These are phyloP conservation scores for Bombus pyrosoma DNA, from an alignment of 1,140 invertebrate species.

Conservation along the genomic window DNA sequence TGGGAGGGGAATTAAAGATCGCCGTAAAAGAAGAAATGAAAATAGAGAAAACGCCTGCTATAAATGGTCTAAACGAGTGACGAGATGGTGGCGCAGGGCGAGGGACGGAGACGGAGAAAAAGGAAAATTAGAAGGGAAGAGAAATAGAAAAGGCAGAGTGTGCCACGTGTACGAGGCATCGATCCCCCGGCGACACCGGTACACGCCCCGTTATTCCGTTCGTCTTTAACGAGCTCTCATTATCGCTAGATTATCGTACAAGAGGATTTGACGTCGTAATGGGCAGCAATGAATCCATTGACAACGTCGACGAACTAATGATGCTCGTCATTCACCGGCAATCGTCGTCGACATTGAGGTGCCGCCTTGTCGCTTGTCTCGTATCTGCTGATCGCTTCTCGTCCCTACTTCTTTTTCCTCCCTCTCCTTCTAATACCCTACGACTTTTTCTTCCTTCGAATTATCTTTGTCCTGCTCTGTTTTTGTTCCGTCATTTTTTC, in stretches of 20 bases:
- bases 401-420: neutral
- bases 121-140: no score
- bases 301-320: constrained; percentile 74
- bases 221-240: constrained; percentile 75
- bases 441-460: neutral
- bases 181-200: constrained; percentile 48
- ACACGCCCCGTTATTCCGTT: constrained; percentile 58
- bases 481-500: neutral
- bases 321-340: constrained; percentile 70
- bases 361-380: constrained; percentile 29
- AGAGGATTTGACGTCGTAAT: constrained; percentile 74
- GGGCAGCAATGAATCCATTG: constrained; percentile 75
- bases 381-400: neutral
- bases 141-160: constrained; percentile 35
- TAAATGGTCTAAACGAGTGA: no score
- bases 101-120: no score
- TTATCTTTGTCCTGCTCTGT: neutral
- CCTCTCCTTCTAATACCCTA: neutral
- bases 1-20: no score
- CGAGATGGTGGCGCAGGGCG: no score
- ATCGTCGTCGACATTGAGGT: constrained; percentile 61
- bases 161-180: constrained; percentile 53
- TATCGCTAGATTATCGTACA: constrained; percentile 78
- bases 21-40: no score
- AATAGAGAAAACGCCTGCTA: no score